phyloP scores from a whole-genome alignment of 2,113 vertebrate species.

The Paedocypris sp. region DNA sequence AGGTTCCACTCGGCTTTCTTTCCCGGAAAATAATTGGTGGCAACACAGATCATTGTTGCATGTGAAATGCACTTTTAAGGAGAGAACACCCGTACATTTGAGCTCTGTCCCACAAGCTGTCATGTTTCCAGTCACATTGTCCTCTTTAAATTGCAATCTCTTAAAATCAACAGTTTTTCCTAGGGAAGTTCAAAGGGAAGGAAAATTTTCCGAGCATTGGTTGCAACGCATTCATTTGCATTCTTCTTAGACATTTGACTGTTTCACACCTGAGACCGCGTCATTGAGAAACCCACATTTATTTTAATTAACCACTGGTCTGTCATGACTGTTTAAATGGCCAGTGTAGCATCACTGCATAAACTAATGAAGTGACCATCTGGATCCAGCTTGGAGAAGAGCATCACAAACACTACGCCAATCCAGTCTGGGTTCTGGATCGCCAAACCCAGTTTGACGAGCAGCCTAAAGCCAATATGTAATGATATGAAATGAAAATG shows the following conservation, averaged over 20 bases:
- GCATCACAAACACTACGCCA: too few species aligned
- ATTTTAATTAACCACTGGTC: slow-evolving; percentile 19
- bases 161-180: background rate
- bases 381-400: too few species aligned
- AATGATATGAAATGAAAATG: too few species aligned
- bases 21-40: slow-evolving; percentile 18
- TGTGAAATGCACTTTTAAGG: slow-evolving; percentile 11
- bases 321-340: slow-evolving; percentile 11
- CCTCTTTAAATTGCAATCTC: background rate
- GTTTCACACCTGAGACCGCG: slow-evolving; percentile 3
- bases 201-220: background rate
- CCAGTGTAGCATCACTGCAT: slow-evolving; percentile 1
- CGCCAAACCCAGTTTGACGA: too few species aligned
- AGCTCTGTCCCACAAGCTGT: slow-evolving; percentile 3
- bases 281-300: slow-evolving; percentile 18
- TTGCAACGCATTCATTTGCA: slow-evolving; percentile 13
- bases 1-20: slow-evolving; percentile 12
- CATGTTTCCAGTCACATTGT: background rate
- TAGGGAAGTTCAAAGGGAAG: too few species aligned
- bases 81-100: background rate
- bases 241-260: slow-evolving; percentile 14
- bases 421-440: background rate
- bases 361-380: slow-evolving; percentile 21
- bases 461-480: too few species aligned
- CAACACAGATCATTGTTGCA: slow-evolving; percentile 21